Base-by-base conservation (phyloP, 1,140 invertebrate genomes). In the Platorchestia sp. region DNA sequence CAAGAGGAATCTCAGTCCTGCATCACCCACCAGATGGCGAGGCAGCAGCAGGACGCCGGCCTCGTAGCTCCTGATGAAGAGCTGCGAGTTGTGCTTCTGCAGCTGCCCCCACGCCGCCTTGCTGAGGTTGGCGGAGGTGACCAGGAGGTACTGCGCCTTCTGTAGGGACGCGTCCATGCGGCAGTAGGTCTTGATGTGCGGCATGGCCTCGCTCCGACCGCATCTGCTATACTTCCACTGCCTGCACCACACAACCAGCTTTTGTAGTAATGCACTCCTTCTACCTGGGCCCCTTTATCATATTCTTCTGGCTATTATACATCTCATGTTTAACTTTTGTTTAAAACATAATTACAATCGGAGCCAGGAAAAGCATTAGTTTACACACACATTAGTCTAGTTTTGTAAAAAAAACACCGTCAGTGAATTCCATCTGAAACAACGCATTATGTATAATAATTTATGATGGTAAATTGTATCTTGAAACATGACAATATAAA, bases 51-150 rank as follows among this genome's bases (percentile, higher is more conserved):
- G 97, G 22, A 99, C 98, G 0, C 99, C 99, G 44, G 98, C 98
- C 97, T 99, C 99, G 97, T 99, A 99, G 89, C 98, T 99, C 97
- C 98, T 98, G 1, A 99, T 98, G 96, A 98, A 98, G 90, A 98
- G 97, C 96, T 98, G 98, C 95, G 97, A 97, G 59, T 97, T 97
- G 95, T 98, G 98, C 96, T 98, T 98, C 96, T 43, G 98, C 97
- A 96, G 97, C 97, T 96, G 97, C 95, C 99, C 99, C 99, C 99
- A 99, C 0, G 99, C 99, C 41, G 99, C 99, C 97, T 99, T 99
- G 36, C 99, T 99, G 16, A 99, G 97, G 97, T 99, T 99, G 0
- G 98, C 99, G 96, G 99, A 99, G 0, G 99, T 99, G 0, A 99
- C 97, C 0, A 99, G 97, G 97, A 99, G 99, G 98, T 98, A 99